phyloP scores from a whole-genome alignment of 2,888 invertebrate species.

The Cyclophora punctaria region DNA sequence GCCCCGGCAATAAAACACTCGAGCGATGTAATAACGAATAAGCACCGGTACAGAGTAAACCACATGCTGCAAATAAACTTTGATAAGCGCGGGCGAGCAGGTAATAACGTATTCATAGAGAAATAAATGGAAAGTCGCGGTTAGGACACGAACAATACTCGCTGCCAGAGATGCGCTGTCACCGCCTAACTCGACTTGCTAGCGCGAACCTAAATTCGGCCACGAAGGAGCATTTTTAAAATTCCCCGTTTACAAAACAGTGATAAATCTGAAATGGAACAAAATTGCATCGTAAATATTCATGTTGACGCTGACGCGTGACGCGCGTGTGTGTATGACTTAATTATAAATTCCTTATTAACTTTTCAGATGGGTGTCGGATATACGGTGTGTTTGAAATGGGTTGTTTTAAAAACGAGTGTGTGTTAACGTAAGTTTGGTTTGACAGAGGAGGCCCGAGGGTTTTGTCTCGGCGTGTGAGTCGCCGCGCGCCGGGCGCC shows the following conservation, averaged over 20 bases:
- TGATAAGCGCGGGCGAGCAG: constrained; percentile 75
- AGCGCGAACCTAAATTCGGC: constrained; percentile 49
- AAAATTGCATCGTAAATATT: constrained; percentile 69
- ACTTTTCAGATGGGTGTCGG: constrained; percentile 50
- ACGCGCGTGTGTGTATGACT: constrained; percentile 37
- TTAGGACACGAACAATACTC: constrained; percentile 70
- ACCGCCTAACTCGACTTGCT: constrained; percentile 38
- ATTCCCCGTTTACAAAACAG: constrained; percentile 50
- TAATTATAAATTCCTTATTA: constrained; percentile 64
- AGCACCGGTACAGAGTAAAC: constrained; percentile 74
- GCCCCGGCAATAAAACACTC: constrained; percentile 73
- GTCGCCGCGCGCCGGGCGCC: constrained; percentile 34
- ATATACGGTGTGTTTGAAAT: constrained; percentile 27
- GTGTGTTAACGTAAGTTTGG: constrained; percentile 46
- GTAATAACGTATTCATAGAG: constrained; percentile 77
- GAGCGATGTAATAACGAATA: constrained; percentile 73
- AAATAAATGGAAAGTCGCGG: constrained; percentile 76
- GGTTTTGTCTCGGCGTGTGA: constrained; percentile 54
- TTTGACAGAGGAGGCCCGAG: constrained; percentile 52
- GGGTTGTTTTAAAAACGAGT: constrained; percentile 46
- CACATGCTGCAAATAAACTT: constrained; percentile 75
- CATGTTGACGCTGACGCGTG: constrained; percentile 48
- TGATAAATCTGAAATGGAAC: constrained; percentile 62
- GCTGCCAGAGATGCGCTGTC: constrained; percentile 64
- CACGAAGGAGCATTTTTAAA: constrained; percentile 61